Conservation (phyloP, 1,140 invertebrate species). For the Aphidius ervi region DNA sequence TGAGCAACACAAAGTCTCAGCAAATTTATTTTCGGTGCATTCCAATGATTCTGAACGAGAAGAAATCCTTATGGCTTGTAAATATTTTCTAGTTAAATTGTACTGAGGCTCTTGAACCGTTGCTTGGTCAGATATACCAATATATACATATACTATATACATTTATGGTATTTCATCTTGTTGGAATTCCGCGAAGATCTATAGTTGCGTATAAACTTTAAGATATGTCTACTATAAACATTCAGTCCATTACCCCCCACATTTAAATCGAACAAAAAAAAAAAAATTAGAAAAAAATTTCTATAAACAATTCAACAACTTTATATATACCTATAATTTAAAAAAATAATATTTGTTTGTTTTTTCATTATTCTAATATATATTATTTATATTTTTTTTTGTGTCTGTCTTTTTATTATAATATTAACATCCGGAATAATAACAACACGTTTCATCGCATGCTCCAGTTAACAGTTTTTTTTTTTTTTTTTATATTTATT, state of each 20-base stretch:
- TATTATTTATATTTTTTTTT: neutral
- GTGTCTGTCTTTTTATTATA: constrained; percentile 6
- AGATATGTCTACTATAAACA: no score
- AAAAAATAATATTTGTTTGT: no score
- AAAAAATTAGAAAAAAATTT: no score
- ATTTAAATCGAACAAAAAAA: no score
- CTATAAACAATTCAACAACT: neutral
- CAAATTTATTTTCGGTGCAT: constrained; percentile 43
- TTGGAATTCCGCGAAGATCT: constrained; percentile 7
- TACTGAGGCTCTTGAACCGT: constrained; percentile 8
- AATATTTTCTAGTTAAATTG: no score
- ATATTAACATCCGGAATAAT: constrained; percentile 5
- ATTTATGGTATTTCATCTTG: no score
- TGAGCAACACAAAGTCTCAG: constrained; percentile 17
- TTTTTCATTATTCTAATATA: no score
- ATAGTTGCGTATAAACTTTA: neutral
- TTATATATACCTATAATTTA: neutral
- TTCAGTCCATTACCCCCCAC: neutral
- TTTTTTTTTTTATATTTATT: no score
- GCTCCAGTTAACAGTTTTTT: constrained; percentile 5
- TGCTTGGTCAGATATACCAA: constrained; percentile 9
- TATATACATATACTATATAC: constrained; percentile 5
- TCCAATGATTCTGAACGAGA: constrained; percentile 26
- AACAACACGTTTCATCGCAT: constrained; percentile 5
- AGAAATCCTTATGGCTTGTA: constrained; percentile 12